Evolutionary conservation across 2,797 vertebrate genomes (phyloP).

Genomic region (Carcharodon carcharias): DNA sequence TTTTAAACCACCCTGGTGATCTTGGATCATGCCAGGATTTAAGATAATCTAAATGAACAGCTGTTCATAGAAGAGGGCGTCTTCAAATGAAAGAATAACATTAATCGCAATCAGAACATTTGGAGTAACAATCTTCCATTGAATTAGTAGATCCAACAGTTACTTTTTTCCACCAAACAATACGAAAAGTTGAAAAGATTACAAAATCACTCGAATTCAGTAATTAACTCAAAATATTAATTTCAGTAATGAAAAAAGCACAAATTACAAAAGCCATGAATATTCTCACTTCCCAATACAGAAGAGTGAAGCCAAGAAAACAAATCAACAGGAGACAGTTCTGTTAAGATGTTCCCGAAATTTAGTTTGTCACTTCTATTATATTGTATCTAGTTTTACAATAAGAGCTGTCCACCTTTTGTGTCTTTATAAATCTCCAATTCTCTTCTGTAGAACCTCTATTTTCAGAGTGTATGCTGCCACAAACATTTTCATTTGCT

Average conservation of each 20-base stretch:
- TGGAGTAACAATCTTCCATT: not conserved
- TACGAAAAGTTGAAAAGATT: not conserved
- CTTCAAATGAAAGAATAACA: not conserved
- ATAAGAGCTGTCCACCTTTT: not conserved
- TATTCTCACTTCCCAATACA: not conserved
- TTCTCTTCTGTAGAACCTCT: not conserved
- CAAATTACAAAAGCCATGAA: not conserved
- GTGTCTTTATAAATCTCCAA: not conserved
- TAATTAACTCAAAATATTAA: not conserved
- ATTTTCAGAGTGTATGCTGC: not conserved
- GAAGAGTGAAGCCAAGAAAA: not conserved
- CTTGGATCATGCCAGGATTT: not conserved
- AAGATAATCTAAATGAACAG: not conserved
- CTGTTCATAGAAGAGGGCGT: not conserved
- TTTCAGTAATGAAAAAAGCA: not conserved
- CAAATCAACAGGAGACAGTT: not conserved
- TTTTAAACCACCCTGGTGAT: not conserved
- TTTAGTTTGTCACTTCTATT: not conserved
- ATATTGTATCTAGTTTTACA: not conserved
- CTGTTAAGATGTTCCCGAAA: no score
- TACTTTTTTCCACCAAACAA: not conserved
- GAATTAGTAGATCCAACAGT: not conserved
- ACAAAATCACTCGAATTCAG: not conserved
- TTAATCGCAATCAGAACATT: not conserved
- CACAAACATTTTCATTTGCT: not conserved